Base-by-base conservation (phyloP, 2,113 vertebrate genomes). In the Phaethornis superciliosus region DNA sequence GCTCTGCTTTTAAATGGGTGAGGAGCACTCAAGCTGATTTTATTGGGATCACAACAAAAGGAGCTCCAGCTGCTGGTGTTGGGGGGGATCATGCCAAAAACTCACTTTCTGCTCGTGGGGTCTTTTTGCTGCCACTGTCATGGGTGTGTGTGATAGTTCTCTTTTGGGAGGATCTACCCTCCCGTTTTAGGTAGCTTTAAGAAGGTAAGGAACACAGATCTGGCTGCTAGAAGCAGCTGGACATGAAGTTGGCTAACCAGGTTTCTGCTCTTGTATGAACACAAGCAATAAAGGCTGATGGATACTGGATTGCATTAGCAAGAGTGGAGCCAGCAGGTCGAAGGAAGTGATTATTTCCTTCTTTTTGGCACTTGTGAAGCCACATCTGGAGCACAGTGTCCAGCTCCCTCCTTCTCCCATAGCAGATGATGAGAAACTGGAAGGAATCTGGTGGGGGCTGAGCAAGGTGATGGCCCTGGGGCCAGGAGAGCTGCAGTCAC, bases 321-420 rank as follows among this genome's bases (percentile, higher is more conserved):
- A 91, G 84, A 94, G 49, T 84, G 94, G 87, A 91, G 93, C 93
- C 93, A 96, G 87, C 94, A 94, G 91, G 94, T 96, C 84, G 30
- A 95, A 89, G 91, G 93, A 95, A 96, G 84, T 95, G 94, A 96
- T 95, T 95, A 90, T 94, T 95, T 94, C 93, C 89, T 86, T 86
- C 74, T 27, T 88, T 51, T 47, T 95, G 94, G 94, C 81, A 3
- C 81, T 84, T 35, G 77, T 70, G 77, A 63, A 86, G 93, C 51
- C 91, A 75, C 94, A 96, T 95, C 94, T 96, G 96, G 91, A 89
- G 91, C 6, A 14, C 1, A 24, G 68, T 5, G 9, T 40, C 82
- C 87, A 56, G 86, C 82, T 90, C 82, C 77, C 69, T 74, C 59
- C 77, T 59, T 60, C 32, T 65, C 72, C 77, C 3, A 4, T 0